These are phyloP conservation scores for Polylopha cassiicola DNA, from an alignment of 2,888 invertebrate genomes.

Conservation along the genomic window DNA sequence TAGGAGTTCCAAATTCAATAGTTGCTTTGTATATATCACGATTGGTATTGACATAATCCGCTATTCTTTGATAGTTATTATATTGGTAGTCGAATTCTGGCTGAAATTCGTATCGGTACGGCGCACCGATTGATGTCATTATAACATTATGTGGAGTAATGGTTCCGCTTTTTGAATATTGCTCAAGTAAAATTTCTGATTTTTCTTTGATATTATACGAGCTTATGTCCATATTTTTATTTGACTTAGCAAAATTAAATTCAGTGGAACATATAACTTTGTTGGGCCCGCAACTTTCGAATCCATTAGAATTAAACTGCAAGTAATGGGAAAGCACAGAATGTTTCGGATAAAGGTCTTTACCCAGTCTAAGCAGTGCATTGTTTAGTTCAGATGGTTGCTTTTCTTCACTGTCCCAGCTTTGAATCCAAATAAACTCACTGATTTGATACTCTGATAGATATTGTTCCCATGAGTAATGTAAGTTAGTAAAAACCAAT, in stretches of 20 bases:
- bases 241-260: conserved; percentile 83
- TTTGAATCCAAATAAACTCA: conserved; percentile 94
- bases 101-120: conserved; percentile 90
- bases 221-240: conserved; percentile 86
- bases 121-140: conserved; percentile 94
- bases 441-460: conserved; percentile 90
- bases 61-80: conserved; percentile 90
- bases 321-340: conserved; percentile 55
- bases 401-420: conserved; percentile 79
- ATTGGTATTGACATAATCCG: conserved; percentile 89
- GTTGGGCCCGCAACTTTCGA: conserved; percentile 59
- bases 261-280: conserved; percentile 41
- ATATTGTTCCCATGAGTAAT: conserved; percentile 96
- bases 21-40: conserved; percentile 84
- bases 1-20: conserved; percentile 90
- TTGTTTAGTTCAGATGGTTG: conserved; percentile 45
- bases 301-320: conserved; percentile 59
- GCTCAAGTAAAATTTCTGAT: conserved; percentile 89
- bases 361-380: conserved; percentile 49
- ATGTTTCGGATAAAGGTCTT: conserved; percentile 50
- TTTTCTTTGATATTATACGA: conserved; percentile 89
- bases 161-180: conserved; percentile 92
- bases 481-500: conserved; percentile 92
- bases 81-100: conserved; percentile 97
- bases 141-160: conserved; percentile 92